A percentile compares a stretch with the other conserved stretches of the same genome.
phyloP scores from a whole-genome alignment of 2,888 invertebrate genomes.

The Eudemis profundana region DNA sequence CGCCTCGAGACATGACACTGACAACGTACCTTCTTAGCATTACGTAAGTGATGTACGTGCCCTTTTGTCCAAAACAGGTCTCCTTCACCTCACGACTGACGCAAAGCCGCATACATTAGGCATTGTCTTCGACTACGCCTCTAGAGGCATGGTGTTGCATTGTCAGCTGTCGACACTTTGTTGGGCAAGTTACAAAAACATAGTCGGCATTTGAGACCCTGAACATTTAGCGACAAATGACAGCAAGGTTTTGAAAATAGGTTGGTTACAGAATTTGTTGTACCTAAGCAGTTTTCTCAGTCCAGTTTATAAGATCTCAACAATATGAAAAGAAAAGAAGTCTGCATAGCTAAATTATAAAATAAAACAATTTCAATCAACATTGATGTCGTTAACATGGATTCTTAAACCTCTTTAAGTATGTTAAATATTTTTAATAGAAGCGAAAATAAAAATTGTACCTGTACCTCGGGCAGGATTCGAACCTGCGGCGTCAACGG shows the following conservation, averaged over 20 bases:
- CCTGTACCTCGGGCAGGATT: no score
- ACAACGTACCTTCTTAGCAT: conserved; percentile 1
- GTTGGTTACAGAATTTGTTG: no score
- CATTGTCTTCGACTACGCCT: conserved; percentile 24
- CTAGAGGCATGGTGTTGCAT: neutral
- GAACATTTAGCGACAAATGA: neutral
- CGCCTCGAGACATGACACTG: neutral
- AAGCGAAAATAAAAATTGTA: no score
- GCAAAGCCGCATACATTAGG: conserved; percentile 28
- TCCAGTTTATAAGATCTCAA: no score
- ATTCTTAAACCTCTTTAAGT: no score
- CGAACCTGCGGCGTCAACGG: no score
- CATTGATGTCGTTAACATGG: no score
- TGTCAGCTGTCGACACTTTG: conserved; percentile 23
- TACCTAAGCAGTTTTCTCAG: no score
- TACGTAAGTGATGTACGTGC: conserved; percentile 15
- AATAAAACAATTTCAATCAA: no score
- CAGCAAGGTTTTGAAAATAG: neutral
- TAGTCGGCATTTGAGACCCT: conserved; percentile 13
- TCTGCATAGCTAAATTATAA: no score
- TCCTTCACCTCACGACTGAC: conserved; percentile 1
- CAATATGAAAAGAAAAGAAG: neutral
- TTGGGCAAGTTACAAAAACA: conserved; percentile 15
- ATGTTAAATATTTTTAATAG: no score
- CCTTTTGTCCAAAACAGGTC: conserved; percentile 20